These are phyloP conservation scores for Rotaria macrura DNA, from an alignment of 2,888 invertebrate genomes.

Conservation along the genomic window DNA sequence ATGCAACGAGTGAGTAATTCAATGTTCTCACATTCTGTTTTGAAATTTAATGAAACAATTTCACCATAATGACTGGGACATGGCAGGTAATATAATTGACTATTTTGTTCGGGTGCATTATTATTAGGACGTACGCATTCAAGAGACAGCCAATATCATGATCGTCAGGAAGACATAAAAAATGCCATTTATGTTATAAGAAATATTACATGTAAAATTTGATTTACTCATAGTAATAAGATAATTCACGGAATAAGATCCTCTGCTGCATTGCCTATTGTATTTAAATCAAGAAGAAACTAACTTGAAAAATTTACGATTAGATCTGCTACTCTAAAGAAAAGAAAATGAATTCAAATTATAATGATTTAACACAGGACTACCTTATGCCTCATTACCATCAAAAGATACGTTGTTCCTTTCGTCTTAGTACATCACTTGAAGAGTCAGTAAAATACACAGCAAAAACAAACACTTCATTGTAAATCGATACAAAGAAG, in stretches of 20 bases:
- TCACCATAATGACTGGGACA: neutral
- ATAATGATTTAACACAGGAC: neutral
- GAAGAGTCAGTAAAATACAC: neutral
- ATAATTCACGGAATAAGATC: neutral
- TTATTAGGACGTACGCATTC: neutral
- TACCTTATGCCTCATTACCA: neutral
- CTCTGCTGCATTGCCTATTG: neutral
- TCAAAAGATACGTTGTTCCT: neutral
- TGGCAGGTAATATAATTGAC: constrained; percentile 11
- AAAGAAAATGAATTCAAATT: no score
- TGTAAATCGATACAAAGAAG: neutral
- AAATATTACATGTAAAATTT: neutral
- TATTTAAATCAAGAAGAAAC: no score
- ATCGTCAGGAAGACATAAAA: constrained; percentile 2
- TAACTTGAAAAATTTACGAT: no score
- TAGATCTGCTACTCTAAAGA: no score
- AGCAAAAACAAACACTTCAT: neutral
- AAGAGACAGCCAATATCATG: constrained; percentile 7
- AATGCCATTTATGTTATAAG: neutral
- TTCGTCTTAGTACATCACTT: neutral
- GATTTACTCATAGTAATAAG: neutral
- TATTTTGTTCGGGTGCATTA: constrained; percentile 13
- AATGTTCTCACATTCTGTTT: neutral
- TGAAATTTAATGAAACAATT: constrained; percentile 22
- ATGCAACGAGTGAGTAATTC: neutral